These are phyloP conservation scores for Leptopilina myrica DNA, from an alignment of 2,888 invertebrate species.

Conservation along the genomic window DNA sequence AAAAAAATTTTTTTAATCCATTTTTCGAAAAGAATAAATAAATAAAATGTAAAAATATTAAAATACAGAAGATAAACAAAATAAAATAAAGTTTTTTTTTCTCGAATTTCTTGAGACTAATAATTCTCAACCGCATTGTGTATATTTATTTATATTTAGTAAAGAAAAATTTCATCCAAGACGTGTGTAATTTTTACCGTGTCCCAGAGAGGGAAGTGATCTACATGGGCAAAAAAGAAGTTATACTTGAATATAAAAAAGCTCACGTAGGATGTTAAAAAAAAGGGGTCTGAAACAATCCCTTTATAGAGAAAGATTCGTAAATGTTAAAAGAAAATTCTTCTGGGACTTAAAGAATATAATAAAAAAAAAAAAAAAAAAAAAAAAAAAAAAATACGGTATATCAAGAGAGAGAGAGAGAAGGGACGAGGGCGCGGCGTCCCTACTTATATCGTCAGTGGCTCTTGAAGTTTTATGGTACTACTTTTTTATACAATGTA, in stretches of 20 bases:
- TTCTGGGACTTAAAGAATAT: constrained; percentile 30
- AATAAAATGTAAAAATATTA: too few species aligned
- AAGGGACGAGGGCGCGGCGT: background rate
- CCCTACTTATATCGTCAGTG: background rate
- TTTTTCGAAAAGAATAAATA: too few species aligned
- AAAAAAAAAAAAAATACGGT: too few species aligned
- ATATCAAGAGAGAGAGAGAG: background rate
- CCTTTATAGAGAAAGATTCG: constrained; percentile 8
- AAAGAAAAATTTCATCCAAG: constrained; percentile 9
- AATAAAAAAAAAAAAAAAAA: constrained; percentile 3
- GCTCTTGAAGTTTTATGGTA: constrained; percentile 20
- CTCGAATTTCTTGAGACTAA: too few species aligned
- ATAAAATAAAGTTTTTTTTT: too few species aligned
- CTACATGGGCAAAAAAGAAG: background rate
- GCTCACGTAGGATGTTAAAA: constrained; percentile 26
- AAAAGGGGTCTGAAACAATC: constrained; percentile 5
- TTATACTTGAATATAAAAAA: constrained; percentile 20
- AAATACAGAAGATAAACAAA: too few species aligned
- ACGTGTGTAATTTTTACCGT: background rate
- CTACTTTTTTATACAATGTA: constrained; percentile 16
- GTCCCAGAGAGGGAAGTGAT: background rate
- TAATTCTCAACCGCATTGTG: too few species aligned
- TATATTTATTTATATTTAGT: background rate
- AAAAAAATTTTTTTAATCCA: too few species aligned
- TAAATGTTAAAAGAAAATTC: constrained; percentile 44